Percentiles rank a stretch among this genome's conserved stretches.
These are phyloP conservation scores for Wasmannia auropunctata DNA, from an alignment of 1,140 invertebrate species.

Conservation along the genomic window DNA sequence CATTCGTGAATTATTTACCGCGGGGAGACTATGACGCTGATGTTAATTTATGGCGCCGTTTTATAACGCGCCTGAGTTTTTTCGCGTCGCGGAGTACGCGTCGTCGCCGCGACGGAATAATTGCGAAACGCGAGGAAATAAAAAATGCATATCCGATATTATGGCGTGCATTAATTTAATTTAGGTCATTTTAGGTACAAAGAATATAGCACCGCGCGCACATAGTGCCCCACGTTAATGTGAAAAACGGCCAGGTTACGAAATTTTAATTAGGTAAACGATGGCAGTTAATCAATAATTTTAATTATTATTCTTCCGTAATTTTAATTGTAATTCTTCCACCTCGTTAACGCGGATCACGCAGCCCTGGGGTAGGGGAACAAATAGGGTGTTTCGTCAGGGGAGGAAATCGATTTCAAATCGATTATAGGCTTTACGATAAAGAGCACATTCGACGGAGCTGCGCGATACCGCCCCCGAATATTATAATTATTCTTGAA, in stretches of 20 bases:
- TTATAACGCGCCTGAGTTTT: constrained; percentile 37
- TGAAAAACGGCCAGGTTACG: background rate
- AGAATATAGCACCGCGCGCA: background rate
- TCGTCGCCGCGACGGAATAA: constrained; percentile 13
- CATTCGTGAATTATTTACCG: constrained; percentile 33
- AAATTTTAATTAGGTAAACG: constrained; percentile 18
- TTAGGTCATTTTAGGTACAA: background rate
- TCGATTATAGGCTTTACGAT: constrained; percentile 12
- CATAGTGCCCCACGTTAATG: background rate
- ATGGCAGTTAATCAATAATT: constrained; percentile 38
- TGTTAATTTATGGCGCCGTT: constrained; percentile 41
- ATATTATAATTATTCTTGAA: constrained; percentile 35
- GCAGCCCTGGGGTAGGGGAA: too few species aligned
- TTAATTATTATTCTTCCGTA: constrained; percentile 42
- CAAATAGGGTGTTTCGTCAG: background rate
- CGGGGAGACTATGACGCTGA: background rate
- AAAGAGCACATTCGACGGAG: background rate
- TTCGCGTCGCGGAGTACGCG: background rate
- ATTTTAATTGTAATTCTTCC: constrained; percentile 42
- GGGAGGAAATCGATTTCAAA: background rate
- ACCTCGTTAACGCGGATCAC: background rate
- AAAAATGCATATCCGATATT: constrained; percentile 8
- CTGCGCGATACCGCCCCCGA: background rate
- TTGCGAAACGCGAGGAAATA: background rate
- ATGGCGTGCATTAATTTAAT: constrained; percentile 35